Percentiles rank a stretch among this genome's conserved stretches.
Evolutionary conservation across 2,797 vertebrate genomes (phyloP).

Genomic region (Tympanoctomys barrerae): DNA sequence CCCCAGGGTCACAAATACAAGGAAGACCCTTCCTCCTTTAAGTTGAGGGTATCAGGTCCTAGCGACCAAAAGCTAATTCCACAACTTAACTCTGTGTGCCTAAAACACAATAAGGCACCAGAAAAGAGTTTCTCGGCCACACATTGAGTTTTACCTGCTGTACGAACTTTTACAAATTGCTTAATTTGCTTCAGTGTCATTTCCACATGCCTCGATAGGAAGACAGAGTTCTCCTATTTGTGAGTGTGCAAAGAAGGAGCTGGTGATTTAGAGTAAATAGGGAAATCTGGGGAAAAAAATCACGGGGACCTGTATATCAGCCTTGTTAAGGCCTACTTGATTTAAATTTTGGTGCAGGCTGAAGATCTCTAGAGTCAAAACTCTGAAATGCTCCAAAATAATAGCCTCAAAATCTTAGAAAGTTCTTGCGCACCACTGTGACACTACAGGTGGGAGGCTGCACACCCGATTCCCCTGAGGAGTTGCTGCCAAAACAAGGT

Average conservation of each 20-base stretch:
- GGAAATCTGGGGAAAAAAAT: neutral
- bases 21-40: neutral
- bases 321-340: neutral
- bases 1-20: neutral
- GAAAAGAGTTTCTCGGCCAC: neutral
- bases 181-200: neutral
- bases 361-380: neutral
- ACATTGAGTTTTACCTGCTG: neutral
- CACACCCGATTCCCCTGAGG: no score
- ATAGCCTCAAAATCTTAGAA: neutral
- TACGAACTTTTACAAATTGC: neutral
- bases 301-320: neutral
- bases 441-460: no score
- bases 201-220: neutral
- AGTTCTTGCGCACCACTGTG: neutral
- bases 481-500: neutral
- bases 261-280: neutral
- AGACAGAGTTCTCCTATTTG: neutral
- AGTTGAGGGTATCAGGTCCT: neutral
- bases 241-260: neutral
- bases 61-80: neutral
- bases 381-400: neutral
- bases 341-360: neutral
- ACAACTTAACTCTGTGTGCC: no score
- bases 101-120: neutral